Evolutionary conservation across 2,888 invertebrate species (phyloP).

Genomic region (Axea sp.): DNA sequence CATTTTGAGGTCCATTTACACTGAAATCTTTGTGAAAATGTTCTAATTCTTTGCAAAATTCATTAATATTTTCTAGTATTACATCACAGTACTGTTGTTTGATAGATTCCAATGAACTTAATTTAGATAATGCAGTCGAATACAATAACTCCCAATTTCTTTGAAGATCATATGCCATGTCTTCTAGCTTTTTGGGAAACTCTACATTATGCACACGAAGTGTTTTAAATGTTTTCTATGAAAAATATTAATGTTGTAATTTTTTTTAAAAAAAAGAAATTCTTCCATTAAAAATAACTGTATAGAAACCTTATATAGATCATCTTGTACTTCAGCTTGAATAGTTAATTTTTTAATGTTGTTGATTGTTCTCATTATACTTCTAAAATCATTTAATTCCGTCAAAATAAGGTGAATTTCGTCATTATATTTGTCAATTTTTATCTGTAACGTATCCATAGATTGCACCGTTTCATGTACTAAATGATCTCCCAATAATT

Average conservation of each 20-base stretch:
- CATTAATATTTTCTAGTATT: slow-evolving; percentile 87
- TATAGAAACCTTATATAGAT: slow-evolving; percentile 78
- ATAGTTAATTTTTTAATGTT: slow-evolving; percentile 87
- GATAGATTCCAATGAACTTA: slow-evolving; percentile 87
- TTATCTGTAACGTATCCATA: slow-evolving; percentile 85
- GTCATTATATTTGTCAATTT: slow-evolving; percentile 84
- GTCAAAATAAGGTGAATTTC: slow-evolving; percentile 89
- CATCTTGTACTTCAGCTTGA: slow-evolving; percentile 88
- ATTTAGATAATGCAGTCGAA: slow-evolving; percentile 85
- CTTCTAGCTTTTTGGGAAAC: slow-evolving; percentile 82
- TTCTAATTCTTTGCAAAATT: slow-evolving; percentile 82
- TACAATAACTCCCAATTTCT: slow-evolving; percentile 86
- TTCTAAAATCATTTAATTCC: slow-evolving; percentile 89
- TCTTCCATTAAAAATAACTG: background rate
- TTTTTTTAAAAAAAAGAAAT: too few species aligned
- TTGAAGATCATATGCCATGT: slow-evolving; percentile 83
- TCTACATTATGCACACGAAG: slow-evolving; percentile 86
- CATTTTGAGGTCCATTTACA: slow-evolving; percentile 88
- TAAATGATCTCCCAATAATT: slow-evolving; percentile 85
- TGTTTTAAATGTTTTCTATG: slow-evolving; percentile 88
- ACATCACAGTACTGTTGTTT: slow-evolving; percentile 92
- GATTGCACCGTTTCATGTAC: slow-evolving; percentile 84
- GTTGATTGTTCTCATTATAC: slow-evolving; percentile 90
- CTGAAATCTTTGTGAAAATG: slow-evolving; percentile 88
- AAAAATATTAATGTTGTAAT: background rate